These are phyloP conservation scores for Heliconius charithonia DNA, from an alignment of 2,888 invertebrate genomes.

Conservation along the genomic window DNA sequence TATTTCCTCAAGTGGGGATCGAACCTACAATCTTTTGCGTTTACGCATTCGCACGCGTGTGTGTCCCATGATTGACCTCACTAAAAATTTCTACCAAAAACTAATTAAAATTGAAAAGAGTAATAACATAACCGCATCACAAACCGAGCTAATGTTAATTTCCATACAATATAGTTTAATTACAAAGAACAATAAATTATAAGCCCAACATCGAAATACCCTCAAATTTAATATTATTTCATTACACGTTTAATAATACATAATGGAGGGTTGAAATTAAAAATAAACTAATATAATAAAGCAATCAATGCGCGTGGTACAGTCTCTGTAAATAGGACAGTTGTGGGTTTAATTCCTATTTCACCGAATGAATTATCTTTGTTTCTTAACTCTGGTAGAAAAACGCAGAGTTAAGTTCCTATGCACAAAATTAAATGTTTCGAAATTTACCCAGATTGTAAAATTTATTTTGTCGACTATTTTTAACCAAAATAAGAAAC, in stretches of 20 bases:
- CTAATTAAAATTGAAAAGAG: not conserved
- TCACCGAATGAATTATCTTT: too few species aligned
- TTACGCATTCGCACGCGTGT: not conserved
- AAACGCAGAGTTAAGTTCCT: not conserved
- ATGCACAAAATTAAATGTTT: not conserved
- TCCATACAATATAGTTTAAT: not conserved
- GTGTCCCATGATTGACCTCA: not conserved
- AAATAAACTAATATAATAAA: too few species aligned
- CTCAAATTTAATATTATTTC: not conserved
- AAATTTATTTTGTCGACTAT: too few species aligned
- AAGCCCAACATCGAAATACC: not conserved
- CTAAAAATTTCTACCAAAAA: not conserved
- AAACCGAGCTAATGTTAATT: not conserved
- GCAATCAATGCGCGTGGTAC: too few species aligned
- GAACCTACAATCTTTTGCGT: not conserved
- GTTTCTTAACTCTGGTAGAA: too few species aligned
- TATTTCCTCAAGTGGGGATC: not conserved
- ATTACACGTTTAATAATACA: not conserved
- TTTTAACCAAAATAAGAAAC: too few species aligned
- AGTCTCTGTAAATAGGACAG: too few species aligned
- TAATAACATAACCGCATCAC: not conserved
- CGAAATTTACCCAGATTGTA: too few species aligned
- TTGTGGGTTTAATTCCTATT: too few species aligned
- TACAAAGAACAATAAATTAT: conserved; percentile 7
- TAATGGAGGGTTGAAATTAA: not conserved